Percentiles rank a stretch among this genome's conserved stretches.
phyloP scores from a whole-genome alignment of 2,797 vertebrate genomes.

The Moxostoma hubbsi region DNA sequence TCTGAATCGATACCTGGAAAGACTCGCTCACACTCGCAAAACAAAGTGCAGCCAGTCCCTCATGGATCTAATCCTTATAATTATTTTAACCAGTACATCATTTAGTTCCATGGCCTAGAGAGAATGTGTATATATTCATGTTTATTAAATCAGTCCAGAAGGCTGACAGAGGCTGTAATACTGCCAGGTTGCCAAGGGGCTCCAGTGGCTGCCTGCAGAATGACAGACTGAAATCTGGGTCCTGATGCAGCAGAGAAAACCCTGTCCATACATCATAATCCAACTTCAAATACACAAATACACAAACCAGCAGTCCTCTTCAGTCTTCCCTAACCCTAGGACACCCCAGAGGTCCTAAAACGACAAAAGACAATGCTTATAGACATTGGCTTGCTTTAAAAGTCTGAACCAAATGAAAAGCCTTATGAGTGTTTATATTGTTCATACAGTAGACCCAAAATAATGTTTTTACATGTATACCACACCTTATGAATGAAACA shows the following conservation, averaged over 20 bases:
- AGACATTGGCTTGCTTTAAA: not conserved
- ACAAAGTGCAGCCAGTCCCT: slow-evolving; percentile 40
- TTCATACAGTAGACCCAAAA: no score
- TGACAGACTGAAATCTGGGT: slow-evolving; percentile 6
- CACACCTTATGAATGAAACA: no score
- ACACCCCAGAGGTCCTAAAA: not conserved
- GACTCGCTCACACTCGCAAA: not conserved
- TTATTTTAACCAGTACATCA: slow-evolving; percentile 38
- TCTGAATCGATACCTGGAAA: not conserved
- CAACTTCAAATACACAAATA: slow-evolving; percentile 9
- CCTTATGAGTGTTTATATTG: no score
- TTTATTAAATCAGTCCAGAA: slow-evolving; percentile 58
- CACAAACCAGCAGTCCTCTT: not conserved
- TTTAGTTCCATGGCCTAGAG: slow-evolving; percentile 31
- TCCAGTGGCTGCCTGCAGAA: slow-evolving; percentile 20
- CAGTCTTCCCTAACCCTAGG: not conserved
- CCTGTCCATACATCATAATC: slow-evolving; percentile 47
- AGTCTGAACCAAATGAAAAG: no score
- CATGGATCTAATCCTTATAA: slow-evolving; percentile 51
- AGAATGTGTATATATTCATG: slow-evolving; percentile 47
- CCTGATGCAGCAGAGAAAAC: slow-evolving; percentile 9
- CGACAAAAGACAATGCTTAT: slow-evolving; percentile 5
- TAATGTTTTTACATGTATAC: no score
- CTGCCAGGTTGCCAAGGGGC: slow-evolving; percentile 42
- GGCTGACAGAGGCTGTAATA: slow-evolving; percentile 36